Evolutionary conservation across 2,113 vertebrate species (phyloP).

Genomic region (Crotalus helleri): DNA sequence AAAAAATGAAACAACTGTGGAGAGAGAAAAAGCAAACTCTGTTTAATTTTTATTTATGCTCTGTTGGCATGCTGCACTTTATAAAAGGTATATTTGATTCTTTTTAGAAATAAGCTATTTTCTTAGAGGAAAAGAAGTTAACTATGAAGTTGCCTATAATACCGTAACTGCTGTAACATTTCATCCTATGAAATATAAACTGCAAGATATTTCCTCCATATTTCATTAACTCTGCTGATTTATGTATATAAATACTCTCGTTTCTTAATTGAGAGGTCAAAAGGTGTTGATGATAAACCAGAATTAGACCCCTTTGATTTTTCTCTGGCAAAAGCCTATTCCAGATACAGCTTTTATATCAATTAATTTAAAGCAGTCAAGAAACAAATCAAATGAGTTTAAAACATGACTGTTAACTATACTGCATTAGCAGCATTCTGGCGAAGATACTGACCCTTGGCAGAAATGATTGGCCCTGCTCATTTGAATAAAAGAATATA

Average conservation of each 20-base stretch:
- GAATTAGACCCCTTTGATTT: background rate
- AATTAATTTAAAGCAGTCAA: background rate
- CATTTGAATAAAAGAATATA: slow-evolving; percentile 1
- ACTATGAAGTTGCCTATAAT: background rate
- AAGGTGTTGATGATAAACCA: background rate
- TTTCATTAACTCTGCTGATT: background rate
- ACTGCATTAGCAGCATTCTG: background rate
- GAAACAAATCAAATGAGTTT: background rate
- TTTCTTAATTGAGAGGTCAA: background rate
- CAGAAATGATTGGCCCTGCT: background rate
- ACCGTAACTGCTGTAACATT: background rate
- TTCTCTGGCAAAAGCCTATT: background rate
- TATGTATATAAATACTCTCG: background rate
- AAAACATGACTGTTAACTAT: background rate
- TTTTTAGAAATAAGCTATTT: background rate
- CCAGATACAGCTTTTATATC: slow-evolving; percentile 4
- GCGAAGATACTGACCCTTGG: background rate
- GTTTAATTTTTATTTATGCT: background rate
- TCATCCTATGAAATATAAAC: background rate
- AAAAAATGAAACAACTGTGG: background rate
- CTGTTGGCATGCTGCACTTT: background rate
- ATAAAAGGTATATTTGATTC: background rate
- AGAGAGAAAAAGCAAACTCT: background rate
- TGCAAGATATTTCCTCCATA: background rate
- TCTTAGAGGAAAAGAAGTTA: background rate